Conservation (phyloP, 2,113 vertebrate species). For the Fukomys damarensis region DNA sequence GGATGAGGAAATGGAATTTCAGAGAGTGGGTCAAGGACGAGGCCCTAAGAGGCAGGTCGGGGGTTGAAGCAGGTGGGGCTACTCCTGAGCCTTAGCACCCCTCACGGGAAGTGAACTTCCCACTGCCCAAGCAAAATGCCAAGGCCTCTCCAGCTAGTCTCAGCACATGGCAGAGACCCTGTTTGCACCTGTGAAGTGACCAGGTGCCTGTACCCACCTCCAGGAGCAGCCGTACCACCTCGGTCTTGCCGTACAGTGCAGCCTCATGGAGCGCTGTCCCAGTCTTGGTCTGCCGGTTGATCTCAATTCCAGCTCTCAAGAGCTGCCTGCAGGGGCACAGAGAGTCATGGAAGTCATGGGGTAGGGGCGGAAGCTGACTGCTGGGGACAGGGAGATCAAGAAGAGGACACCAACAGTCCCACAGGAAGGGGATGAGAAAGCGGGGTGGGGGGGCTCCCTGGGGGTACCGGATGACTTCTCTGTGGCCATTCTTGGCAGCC, state of each 20-base stretch:
- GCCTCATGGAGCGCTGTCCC: constrained; percentile 96
- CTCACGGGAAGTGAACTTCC: background rate
- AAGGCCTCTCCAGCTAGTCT: background rate
- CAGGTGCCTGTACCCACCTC: constrained; percentile 86
- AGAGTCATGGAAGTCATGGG: background rate
- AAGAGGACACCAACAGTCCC: background rate
- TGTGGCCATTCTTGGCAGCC: constrained; percentile 96
- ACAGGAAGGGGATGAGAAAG: background rate
- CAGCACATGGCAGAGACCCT: background rate
- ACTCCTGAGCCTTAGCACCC: background rate
- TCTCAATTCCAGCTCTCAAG: constrained; percentile 95
- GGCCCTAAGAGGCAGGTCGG: background rate
- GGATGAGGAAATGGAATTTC: background rate
- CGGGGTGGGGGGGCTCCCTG: too few relatives aligned
- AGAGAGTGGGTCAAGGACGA: background rate
- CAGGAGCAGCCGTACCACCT: constrained; percentile 95
- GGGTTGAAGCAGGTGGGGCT: background rate
- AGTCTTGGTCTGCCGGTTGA: constrained; percentile 95
- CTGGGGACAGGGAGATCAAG: background rate
- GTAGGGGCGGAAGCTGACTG: background rate
- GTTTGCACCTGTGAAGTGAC: accelerated
- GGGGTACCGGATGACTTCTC: constrained; percentile 94
- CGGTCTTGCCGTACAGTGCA: constrained; percentile 95
- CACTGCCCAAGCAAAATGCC: background rate
- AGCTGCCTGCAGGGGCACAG: constrained; percentile 88